A percentile compares a stretch with the other conserved stretches of the same genome.
These are phyloP conservation scores for Temnothorax ravouxi DNA, from an alignment of 2,888 invertebrate species.

Conservation along the genomic window DNA sequence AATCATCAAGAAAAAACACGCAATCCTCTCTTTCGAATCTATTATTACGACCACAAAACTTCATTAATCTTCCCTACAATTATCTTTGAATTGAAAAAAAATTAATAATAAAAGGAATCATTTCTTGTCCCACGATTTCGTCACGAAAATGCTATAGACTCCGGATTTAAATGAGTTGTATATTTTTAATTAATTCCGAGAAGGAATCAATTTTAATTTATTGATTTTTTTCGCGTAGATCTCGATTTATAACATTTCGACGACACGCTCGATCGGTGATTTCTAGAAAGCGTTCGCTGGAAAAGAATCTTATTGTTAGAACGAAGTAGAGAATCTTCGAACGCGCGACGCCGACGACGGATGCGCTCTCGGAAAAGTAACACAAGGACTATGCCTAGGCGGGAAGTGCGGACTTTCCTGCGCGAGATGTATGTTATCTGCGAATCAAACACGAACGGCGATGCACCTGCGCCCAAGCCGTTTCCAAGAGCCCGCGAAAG, in stretches of 20 bases:
- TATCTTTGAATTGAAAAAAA: background rate
- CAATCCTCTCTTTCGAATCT: slow-evolving; percentile 11
- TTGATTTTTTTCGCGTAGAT: background rate
- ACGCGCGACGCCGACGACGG: background rate
- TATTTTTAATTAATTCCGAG: background rate
- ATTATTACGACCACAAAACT: background rate
- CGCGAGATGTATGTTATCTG: slow-evolving; percentile 49
- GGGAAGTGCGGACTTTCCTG: slow-evolving; percentile 47
- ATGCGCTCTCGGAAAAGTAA: slow-evolving; percentile 45
- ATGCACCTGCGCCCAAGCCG: slow-evolving; percentile 13
- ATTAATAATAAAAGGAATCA: background rate
- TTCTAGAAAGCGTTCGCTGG: background rate
- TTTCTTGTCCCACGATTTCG: background rate
- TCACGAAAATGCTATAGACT: background rate
- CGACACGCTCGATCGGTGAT: background rate
- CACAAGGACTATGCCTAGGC: slow-evolving; percentile 45
- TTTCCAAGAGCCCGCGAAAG: slow-evolving; percentile 2
- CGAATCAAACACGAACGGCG: slow-evolving; percentile 37
- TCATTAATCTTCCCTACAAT: background rate
- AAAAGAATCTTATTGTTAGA: background rate
- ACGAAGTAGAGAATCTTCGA: too few relatives aligned
- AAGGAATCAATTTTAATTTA: background rate
- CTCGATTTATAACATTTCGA: background rate
- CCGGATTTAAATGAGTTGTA: background rate
- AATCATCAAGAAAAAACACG: background rate